Percentiles rank a stretch among this genome's conserved stretches.
These are phyloP conservation scores for Ctenopoma multispine DNA, from an alignment of 2,797 vertebrate species.

Conservation along the genomic window DNA sequence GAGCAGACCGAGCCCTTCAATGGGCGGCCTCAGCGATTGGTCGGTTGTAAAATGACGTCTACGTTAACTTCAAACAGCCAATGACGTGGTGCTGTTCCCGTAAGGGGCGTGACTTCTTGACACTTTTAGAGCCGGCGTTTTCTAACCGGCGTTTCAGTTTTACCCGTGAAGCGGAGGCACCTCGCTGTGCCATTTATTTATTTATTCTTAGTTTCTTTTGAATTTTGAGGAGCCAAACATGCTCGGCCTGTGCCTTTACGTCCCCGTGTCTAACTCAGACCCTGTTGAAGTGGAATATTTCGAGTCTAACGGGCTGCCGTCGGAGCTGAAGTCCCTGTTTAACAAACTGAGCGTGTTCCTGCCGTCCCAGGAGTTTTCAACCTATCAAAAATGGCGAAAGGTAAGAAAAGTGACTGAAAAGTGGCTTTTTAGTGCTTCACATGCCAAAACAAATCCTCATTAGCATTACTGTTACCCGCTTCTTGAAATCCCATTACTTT, in stretches of 20 bases:
- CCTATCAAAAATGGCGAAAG: conserved; percentile 91
- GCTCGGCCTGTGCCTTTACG: conserved; percentile 93
- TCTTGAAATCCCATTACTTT: background rate
- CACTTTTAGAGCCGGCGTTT: conserved; percentile 54
- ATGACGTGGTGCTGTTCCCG: conserved; percentile 23
- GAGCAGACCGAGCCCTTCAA: conserved; percentile 26
- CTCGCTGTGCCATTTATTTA: conserved; percentile 74
- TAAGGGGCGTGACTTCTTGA: conserved; percentile 41
- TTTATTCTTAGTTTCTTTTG: conserved; percentile 68
- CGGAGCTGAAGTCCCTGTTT: conserved; percentile 89
- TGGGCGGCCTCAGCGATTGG: conserved; percentile 59
- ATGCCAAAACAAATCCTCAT: background rate
- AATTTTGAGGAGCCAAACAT: conserved; percentile 69
- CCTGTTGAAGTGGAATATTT: conserved; percentile 93
- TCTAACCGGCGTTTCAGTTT: conserved; percentile 68
- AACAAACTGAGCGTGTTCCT: conserved; percentile 91
- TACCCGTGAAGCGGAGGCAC: rapidly evolving
- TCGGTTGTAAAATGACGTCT: conserved; percentile 46
- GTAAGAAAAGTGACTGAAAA: conserved; percentile 43
- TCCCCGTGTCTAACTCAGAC: conserved; percentile 86
- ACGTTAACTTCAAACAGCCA: conserved; percentile 17
- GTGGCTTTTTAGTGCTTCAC: rapidly evolving
- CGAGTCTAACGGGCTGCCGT: conserved; percentile 92
- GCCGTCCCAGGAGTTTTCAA: conserved; percentile 92
- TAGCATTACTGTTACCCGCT: background rate